These are phyloP conservation scores for Philereme vetulata DNA, from an alignment of 2,888 invertebrate species.

Conservation along the genomic window DNA sequence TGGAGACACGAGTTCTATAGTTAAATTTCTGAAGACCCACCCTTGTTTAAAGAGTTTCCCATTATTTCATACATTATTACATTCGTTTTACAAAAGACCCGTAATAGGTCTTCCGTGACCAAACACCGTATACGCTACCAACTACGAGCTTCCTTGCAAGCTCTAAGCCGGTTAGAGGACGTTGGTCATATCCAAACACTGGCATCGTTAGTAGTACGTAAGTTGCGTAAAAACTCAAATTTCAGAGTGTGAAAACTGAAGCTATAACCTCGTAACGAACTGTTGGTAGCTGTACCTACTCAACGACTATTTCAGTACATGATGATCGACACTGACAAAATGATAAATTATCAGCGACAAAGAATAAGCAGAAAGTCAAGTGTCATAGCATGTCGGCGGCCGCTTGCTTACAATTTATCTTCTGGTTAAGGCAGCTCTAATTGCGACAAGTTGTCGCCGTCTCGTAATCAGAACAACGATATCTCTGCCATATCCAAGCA, in stretches of 20 bases:
- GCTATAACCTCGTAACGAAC: background rate
- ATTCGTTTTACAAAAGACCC: background rate
- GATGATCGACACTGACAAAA: slow-evolving; percentile 26
- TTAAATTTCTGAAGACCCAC: background rate
- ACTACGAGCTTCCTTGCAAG: background rate
- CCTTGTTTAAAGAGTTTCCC: background rate
- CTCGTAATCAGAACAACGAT: slow-evolving; percentile 27
- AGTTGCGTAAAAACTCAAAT: slow-evolving; percentile 12
- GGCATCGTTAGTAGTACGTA: slow-evolving; percentile 9
- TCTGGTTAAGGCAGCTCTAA: slow-evolving; percentile 51
- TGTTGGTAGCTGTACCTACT: background rate
- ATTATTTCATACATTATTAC: too few relatives aligned
- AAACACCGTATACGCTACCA: background rate
- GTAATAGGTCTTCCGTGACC: background rate
- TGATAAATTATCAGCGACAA: slow-evolving; percentile 52
- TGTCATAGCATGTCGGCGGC: slow-evolving; percentile 45
- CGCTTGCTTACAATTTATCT: slow-evolving; percentile 49
- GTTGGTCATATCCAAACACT: slow-evolving; percentile 7
- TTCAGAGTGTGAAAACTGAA: slow-evolving; percentile 6
- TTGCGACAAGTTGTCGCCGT: slow-evolving; percentile 56
- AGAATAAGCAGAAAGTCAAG: slow-evolving; percentile 50
- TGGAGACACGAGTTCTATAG: slow-evolving; percentile 1
- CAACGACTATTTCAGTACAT: background rate
- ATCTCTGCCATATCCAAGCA: slow-evolving; percentile 23
- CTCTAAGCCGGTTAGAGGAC: background rate